Base-by-base conservation (phyloP, 2,113 vertebrate genomes). In the Cricetomys ansorgei region DNA sequence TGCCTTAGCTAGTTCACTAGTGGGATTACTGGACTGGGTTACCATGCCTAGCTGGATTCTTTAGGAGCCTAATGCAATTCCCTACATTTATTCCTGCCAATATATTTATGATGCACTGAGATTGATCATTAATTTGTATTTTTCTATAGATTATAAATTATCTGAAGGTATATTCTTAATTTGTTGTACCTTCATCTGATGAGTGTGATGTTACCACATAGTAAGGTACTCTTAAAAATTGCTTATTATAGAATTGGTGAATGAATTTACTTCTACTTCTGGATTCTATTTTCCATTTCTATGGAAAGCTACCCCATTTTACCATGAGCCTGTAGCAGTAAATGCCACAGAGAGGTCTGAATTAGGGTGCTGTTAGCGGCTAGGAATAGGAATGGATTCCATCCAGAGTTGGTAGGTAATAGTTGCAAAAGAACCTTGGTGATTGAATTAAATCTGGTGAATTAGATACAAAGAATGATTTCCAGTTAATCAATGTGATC, bases 401-500 rank as follows among this genome's bases (percentile, higher is more conserved):
- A n/a, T 27, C 57, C 76, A 70, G 15, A 43, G 64, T 72, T 57
- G 59, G 40, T 43, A 67, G 64, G 43, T 85, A 62, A 7, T 85
- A 43, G 70, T 57, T 45, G 55, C n/a, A 48, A 2, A 29, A 84
- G 50, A 40, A 88, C 70, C 15, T 77, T 50, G 62, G 72, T 84
- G 50, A 75, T 85, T 73, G 53, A 65, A 67, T 84, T 65, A 37
- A 57, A 25, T 94, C 3, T 25, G 9, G 29, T 55, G 17, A 62
- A 53, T 43, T 55, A 93, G 79, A 27, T 62, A 50, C 23, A 65
- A 94, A 94, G 43, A 77, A 65, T n/a, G n/a, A n/a, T n/a, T 89
- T 69, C 16, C 4, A 59, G 59, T 3, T 73, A 43, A 73, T 73
- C n/a, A 73, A 7, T 21, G 8, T 73, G n/a, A 23, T 27, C 21